Evolutionary conservation across 2,113 vertebrate genomes (phyloP), one percentile per base, ranked within the genome.

Genomic region (Eubucco bourcierii): DNA sequence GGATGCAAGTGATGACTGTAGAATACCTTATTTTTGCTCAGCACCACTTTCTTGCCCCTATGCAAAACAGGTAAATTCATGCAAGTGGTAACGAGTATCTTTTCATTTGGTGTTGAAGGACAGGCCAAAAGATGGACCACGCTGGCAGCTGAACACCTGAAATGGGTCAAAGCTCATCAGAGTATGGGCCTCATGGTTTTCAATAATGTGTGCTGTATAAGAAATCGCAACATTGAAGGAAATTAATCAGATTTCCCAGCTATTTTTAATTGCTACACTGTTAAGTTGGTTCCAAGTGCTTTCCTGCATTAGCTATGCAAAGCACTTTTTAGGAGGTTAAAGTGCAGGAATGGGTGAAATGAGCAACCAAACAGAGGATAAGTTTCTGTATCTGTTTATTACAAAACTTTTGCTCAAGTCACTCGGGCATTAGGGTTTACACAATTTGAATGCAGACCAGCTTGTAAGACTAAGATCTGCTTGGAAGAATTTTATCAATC

Each of bases 1-100:
- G 39, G 34, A n/a, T 33, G 5, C 9, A 65, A 34, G 44, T 2
- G 6, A 12, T 0, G 0, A 31, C 33, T 0, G 1, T 0, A 64
- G 21, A 64, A 6, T 8, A 18, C 15, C 7, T 72, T 15, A 3
- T 11, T 19, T 64, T 14, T 12, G 29, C 21, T 25, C 71, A 58
- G 23, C 58, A 56, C 4, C 0, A 0, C 24, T 20, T 81, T 41
- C 55, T 46, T 59, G 6, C 3, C 5, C 14, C 8, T 34, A 2
- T 28, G 10, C 18, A 82, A 81, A 74, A 58, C 0, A 27, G 28
- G 15, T 11, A 77, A 84, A 56, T 21, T 63, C 39, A 25, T 7
- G 6, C 29, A 47, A 58, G 12, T 12, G 9, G 15, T 34, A 46
- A 39, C 0, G 1, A 75, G 25, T 3, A 31, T 19, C 61, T 23